phyloP scores from a whole-genome alignment of 2,113 vertebrate genomes.

The Oxygymnocypris stewartii region DNA sequence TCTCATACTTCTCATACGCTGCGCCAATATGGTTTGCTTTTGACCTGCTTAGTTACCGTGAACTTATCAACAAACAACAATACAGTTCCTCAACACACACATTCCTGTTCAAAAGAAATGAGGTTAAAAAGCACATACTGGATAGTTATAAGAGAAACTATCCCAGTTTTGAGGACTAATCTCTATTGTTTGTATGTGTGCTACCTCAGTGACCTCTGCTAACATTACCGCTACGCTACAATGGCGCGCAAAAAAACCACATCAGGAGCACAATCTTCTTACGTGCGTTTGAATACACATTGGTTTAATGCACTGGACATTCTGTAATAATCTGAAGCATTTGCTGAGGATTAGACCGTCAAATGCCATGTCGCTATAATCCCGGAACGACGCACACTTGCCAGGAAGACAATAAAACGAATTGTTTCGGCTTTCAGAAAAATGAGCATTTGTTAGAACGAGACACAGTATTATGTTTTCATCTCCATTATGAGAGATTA shows the following conservation, averaged over 20 bases:
- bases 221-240: slow-evolving; percentile 33
- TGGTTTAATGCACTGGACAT: slow-evolving; percentile 63
- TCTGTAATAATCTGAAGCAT: slow-evolving; percentile 78
- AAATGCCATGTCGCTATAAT: slow-evolving; percentile 77
- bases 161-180: slow-evolving; percentile 53
- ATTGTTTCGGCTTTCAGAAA: slow-evolving; percentile 80
- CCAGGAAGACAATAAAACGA: slow-evolving; percentile 72
- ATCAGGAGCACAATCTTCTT: slow-evolving; percentile 67
- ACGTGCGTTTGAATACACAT: slow-evolving; percentile 67
- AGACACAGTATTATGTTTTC: slow-evolving; percentile 72
- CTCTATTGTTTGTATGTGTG: slow-evolving; percentile 39
- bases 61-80: neutral
- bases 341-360: slow-evolving; percentile 76
- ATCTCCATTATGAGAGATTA: slow-evolving; percentile 74
- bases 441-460: slow-evolving; percentile 72
- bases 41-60: neutral
- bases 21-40: neutral
- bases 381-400: slow-evolving; percentile 69
- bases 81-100: slow-evolving; percentile 7
- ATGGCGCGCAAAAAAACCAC: slow-evolving; percentile 52
- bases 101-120: neutral
- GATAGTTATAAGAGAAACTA: slow-evolving; percentile 34
- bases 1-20: neutral
- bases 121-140: neutral
- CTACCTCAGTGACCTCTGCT: slow-evolving; percentile 11